phyloP scores from a whole-genome alignment of 2,113 vertebrate genomes.

The Heterotilapia buettikoferi region DNA sequence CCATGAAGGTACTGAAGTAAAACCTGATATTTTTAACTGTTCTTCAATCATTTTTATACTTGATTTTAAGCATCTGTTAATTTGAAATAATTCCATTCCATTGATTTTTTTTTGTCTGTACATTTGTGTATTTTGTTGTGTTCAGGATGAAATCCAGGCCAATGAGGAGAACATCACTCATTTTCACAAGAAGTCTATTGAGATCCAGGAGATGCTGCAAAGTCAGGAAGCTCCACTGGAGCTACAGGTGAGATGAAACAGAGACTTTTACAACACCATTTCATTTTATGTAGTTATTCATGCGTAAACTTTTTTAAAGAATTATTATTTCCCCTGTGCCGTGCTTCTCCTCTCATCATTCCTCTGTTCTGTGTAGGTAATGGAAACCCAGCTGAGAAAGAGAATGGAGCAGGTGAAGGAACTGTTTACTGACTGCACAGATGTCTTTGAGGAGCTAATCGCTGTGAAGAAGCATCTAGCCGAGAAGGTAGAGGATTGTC shows the following conservation, averaged over 20 bases:
- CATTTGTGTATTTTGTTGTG: not conserved
- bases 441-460: conserved; percentile 70
- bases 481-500: conserved; percentile 58
- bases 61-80: not conserved
- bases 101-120: not conserved
- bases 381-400: conserved; percentile 71
- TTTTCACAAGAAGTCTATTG: conserved; percentile 78
- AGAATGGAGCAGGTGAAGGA: conserved; percentile 75
- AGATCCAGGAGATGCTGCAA: conserved; percentile 87
- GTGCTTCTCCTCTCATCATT: not conserved
- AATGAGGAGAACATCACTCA: conserved; percentile 80
- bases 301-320: rapidly evolving
- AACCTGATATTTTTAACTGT: not conserved
- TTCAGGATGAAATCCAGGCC: conserved; percentile 77
- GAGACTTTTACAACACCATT: not conserved
- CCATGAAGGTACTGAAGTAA: conserved; percentile 71
- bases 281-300: not conserved
- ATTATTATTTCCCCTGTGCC: not conserved
- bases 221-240: conserved; percentile 84
- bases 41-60: not conserved
- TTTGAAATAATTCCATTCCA: not conserved
- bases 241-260: conserved; percentile 77
- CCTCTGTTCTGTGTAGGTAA: conserved; percentile 44
- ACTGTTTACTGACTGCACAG: conserved; percentile 64
- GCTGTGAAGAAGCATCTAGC: conserved; percentile 64